Conservation (phyloP, 1,140 invertebrate genomes). For the Polyergus mexicanus region DNA sequence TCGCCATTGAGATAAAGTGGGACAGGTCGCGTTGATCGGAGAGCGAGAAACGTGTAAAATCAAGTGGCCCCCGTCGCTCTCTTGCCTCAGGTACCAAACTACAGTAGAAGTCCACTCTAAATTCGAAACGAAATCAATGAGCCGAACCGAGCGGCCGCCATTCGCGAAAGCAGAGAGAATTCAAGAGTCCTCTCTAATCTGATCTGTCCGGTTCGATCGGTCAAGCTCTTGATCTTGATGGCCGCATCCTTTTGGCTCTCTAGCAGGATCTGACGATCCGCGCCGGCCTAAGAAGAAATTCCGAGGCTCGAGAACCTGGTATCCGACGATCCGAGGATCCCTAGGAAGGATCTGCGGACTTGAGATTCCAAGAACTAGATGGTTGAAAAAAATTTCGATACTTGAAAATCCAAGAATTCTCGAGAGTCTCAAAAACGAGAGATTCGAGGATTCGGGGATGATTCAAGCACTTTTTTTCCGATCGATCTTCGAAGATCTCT, state of each 20-base stretch:
- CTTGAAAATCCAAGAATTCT: not conserved
- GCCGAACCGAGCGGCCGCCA: constrained; percentile 55
- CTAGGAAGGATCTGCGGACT: not conserved
- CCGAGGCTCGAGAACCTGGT: constrained; percentile 26
- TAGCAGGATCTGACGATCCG: constrained; percentile 31
- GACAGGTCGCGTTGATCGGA: constrained; percentile 25
- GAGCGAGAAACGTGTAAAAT: constrained; percentile 53
- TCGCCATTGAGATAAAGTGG: constrained; percentile 47
- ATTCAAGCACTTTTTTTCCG: not conserved
- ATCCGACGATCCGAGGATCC: constrained; percentile 26
- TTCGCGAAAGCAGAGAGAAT: constrained; percentile 54
- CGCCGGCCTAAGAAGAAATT: constrained; percentile 4
- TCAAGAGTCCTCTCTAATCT: constrained; percentile 40
- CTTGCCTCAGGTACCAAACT: constrained; percentile 73
- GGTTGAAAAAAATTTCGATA: not conserved
- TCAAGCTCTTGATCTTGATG: constrained; percentile 50
- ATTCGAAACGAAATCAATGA: constrained; percentile 83
- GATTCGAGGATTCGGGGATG: constrained; percentile 16
- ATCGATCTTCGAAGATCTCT: constrained; percentile 25
- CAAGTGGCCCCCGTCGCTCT: constrained; percentile 50
- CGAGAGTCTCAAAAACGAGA: not conserved
- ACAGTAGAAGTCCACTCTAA: constrained; percentile 84
- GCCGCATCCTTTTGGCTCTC: constrained; percentile 14
- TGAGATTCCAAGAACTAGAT: constrained; percentile 11
- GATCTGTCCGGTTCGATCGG: constrained; percentile 66